Base-by-base conservation (phyloP, 2,888 invertebrate species). In the Pomacea canaliculata region DNA sequence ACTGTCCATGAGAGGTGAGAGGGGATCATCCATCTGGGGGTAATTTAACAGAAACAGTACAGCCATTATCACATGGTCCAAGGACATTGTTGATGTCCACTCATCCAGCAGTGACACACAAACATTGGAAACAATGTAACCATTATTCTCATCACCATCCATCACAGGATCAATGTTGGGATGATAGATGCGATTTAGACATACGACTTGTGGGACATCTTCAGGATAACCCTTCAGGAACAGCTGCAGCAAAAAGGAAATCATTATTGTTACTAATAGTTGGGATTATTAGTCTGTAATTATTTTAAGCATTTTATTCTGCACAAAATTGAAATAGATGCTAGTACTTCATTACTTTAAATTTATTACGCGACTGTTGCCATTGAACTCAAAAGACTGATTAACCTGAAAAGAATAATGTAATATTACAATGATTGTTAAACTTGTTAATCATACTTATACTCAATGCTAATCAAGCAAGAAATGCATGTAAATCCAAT, bases 181-280 rank as follows among this genome's bases (percentile, higher is more conserved):
- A 92, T 98, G 98, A 91, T 97, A 98, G 74, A 98, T 96, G 86
- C 95, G 94, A 66, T 97, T 97, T 92, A 96, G 96, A 92, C 97
- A 98, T 91, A 97, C 97, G 60, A 98, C 97, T 92, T 96, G 96
- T 59, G 98, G 98, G 70, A 97, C 96, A 91, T 97, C 96, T 87
- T 97, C 96, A 63, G 98, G 97, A 92, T 97, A 98, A 92, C 95
- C 96, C 87, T 96, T 96, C 86, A 96, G 96, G 89, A 97, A 95
- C 93, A 95, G 92, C 96, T 97, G 92, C 96, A 97, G 93, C 97
- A 97, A 87, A 95, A 93, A 92, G 97, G 97, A 76, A 37, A 37
- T 37, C 37, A 37, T 37, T 37, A 5, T 37, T 37, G 5, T 37
- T 37, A 37, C 37, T 37, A 37, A 37, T 37, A 37, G 37, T 5